Base-by-base conservation (phyloP, 1,140 invertebrate genomes). In the Euwallacea fornicatus region DNA sequence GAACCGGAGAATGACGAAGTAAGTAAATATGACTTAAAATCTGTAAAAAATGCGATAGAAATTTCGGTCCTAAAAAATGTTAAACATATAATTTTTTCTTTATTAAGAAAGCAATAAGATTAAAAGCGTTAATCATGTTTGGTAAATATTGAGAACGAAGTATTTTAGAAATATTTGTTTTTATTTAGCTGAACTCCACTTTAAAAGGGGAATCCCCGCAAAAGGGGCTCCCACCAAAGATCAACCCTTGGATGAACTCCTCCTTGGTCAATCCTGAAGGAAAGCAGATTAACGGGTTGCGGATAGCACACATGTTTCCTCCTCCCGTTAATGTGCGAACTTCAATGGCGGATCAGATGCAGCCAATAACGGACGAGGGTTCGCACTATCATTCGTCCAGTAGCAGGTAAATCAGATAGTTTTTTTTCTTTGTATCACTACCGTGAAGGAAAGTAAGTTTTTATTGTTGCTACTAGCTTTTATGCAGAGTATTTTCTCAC, bases 351-450 rank as follows among this genome's bases (percentile, higher is more conserved):
- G 79, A 82, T 21, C 81, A 85, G 73, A 74, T 85, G 69, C 83
- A 85, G 76, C 81, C 81, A 46, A 74, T 85, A 42, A 84, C 85
- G 7, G 82, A 82, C 3, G 84, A 85, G 13, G 83, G 76, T 64
- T 83, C 78, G 67, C 80, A 84, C 46, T 83, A 85, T 21, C 83
- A 82, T 71, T 85, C 84, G 9, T 88, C 87, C 42, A 88, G 85
- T 75, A 87, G 86, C 59, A 86, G 69, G 64, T 72, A 72, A 10
- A 4, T 6, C 4, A 4, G 16, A 15, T 9, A 56, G 8, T 3
- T 15, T 56, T 13, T 15, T 56, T 56, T 56, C 21, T 1, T 33
- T 33, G 21, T 33, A 33, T 33, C 21, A 33, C 21, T 33, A 33
- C 21, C 21, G 21, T 33, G 4, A 33, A 33, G 21, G 4, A 33